phyloP scores from a whole-genome alignment of 2,113 vertebrate genomes.

The Cynoglossus semilaevis region DNA sequence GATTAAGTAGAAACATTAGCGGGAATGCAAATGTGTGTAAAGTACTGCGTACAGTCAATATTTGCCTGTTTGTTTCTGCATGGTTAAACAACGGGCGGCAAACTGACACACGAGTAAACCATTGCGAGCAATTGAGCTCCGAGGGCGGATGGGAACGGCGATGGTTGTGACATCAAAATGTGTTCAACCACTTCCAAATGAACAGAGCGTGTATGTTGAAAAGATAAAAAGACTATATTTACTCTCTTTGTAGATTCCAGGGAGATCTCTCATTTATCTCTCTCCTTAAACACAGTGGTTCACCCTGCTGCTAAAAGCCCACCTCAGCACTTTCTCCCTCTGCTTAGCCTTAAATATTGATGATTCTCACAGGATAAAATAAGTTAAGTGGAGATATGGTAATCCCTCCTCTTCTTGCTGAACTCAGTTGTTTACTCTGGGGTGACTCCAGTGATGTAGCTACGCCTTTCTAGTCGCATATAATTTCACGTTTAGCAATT shows the following conservation, averaged over 20 bases:
- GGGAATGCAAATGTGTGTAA: constrained; percentile 46
- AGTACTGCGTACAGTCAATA: constrained; percentile 47
- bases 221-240: constrained; percentile 70
- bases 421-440: constrained; percentile 78
- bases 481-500: constrained; percentile 74
- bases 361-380: constrained; percentile 83
- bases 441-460: constrained; percentile 74
- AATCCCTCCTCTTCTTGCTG: constrained; percentile 76
- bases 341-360: constrained; percentile 77
- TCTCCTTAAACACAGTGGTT: constrained; percentile 75
- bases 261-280: constrained; percentile 76
- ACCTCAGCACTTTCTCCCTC: constrained; percentile 77
- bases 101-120: constrained; percentile 20
- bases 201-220: constrained; percentile 46
- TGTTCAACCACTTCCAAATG: constrained; percentile 47
- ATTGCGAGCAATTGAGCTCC: constrained; percentile 22
- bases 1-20: constrained; percentile 47
- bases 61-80: constrained; percentile 32
- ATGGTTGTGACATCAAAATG: constrained; percentile 35
- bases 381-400: constrained; percentile 80
- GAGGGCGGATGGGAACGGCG: constrained; percentile 15
- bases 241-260: constrained; percentile 74
- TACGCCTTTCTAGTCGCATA: constrained; percentile 71
- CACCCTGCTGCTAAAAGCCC: constrained; percentile 73
- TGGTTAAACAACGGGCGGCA: constrained; percentile 20